Percentiles rank a stretch among this genome's conserved stretches.
phyloP scores from a whole-genome alignment of 2,888 invertebrate species.

The Bibio marci region DNA sequence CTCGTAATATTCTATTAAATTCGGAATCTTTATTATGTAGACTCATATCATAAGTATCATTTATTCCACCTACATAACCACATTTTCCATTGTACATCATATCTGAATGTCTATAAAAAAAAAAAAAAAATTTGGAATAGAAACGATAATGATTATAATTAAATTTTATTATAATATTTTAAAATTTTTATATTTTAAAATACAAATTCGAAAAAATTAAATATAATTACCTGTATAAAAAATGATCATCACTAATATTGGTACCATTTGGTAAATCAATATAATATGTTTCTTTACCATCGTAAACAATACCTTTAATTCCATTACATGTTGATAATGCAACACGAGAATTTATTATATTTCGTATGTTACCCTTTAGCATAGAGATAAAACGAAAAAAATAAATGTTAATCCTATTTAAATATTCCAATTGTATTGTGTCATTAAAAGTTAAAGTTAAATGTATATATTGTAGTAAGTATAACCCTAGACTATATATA shows the following conservation, averaged over 20 bases:
- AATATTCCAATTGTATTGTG: too few relatives aligned
- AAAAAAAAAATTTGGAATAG: conserved; percentile 8
- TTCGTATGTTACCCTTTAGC: conserved; percentile 48
- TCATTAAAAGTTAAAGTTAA: too few relatives aligned
- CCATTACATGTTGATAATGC: conserved; percentile 72
- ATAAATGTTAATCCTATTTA: too few relatives aligned
- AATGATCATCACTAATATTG: conserved; percentile 19
- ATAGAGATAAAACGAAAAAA: too few relatives aligned
- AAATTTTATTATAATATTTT: too few relatives aligned
- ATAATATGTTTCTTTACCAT: conserved; percentile 59
- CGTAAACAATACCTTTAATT: conserved; percentile 59
- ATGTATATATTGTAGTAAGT: too few relatives aligned
- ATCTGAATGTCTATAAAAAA: conserved; percentile 19
- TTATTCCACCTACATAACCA: conserved; percentile 29
- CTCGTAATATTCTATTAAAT: conserved; percentile 45
- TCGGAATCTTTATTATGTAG: conserved; percentile 22
- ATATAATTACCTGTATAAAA: conserved; percentile 21
- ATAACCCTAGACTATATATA: too few relatives aligned
- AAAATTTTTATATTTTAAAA: too few relatives aligned
- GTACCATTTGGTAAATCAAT: conserved; percentile 31
- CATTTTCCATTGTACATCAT: conserved; percentile 36
- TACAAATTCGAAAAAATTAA: too few relatives aligned
- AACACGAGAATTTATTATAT: conserved; percentile 53
- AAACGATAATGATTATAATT: too few relatives aligned
- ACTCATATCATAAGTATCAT: conserved; percentile 22